These are phyloP conservation scores for Macrosoma leucophasiata DNA, from an alignment of 2,888 invertebrate genomes.

Conservation along the genomic window DNA sequence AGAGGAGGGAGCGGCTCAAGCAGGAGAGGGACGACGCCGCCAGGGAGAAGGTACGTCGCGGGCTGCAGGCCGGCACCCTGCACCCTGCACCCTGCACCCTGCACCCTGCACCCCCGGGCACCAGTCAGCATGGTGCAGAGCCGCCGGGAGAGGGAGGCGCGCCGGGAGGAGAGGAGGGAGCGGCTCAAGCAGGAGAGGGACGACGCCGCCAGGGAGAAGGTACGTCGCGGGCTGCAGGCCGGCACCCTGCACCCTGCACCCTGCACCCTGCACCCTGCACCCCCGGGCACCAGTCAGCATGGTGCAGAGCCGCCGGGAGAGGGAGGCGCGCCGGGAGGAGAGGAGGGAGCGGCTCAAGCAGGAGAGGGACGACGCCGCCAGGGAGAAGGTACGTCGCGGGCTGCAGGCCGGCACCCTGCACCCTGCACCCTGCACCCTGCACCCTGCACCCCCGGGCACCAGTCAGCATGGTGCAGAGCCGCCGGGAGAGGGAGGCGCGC, in stretches of 20 bases:
- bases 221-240: slow-evolving; percentile 31
- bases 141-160: slow-evolving; percentile 85
- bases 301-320: slow-evolving; percentile 85
- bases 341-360: slow-evolving; percentile 84
- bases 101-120: too few relatives aligned
- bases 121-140: slow-evolving; percentile 91
- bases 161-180: slow-evolving; percentile 82
- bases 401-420: background rate
- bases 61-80: background rate
- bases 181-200: slow-evolving; percentile 85
- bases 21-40: slow-evolving; percentile 85
- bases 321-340: slow-evolving; percentile 85
- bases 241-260: too few relatives aligned
- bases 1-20: slow-evolving; percentile 82
- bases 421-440: too few relatives aligned
- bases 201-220: slow-evolving; percentile 85
- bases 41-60: slow-evolving; percentile 80
- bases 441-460: too few relatives aligned
- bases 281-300: too few relatives aligned
- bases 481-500: slow-evolving; percentile 87
- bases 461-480: slow-evolving; percentile 88
- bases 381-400: slow-evolving; percentile 79
- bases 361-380: slow-evolving; percentile 84
- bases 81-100: background rate
- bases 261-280: too few relatives aligned